Conservation (phyloP, 2,797 vertebrate genomes). For the Molothrus ater region DNA sequence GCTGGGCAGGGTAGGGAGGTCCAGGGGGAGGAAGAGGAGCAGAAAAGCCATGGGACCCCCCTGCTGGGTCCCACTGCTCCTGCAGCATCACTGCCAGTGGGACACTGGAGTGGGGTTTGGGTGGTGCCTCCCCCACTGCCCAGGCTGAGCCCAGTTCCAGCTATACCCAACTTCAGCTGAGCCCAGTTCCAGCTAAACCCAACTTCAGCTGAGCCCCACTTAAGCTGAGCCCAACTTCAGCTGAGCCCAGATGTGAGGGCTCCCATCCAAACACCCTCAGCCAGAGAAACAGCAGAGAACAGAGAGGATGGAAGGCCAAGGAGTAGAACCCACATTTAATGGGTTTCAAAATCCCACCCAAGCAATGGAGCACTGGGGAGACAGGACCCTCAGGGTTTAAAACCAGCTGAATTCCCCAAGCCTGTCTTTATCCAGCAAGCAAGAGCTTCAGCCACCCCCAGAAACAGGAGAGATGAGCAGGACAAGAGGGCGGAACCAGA, state of each 20-base stretch:
- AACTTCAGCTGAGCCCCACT: background rate
- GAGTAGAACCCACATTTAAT: background rate
- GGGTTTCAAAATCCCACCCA: background rate
- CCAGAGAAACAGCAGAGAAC: background rate
- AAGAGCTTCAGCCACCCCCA: background rate
- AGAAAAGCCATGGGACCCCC: background rate
- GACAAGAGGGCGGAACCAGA: background rate
- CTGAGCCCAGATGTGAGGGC: background rate
- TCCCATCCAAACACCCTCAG: background rate
- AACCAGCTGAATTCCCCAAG: background rate
- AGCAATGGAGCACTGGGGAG: background rate
- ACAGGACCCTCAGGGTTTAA: background rate
- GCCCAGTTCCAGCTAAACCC: background rate
- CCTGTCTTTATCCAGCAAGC: background rate
- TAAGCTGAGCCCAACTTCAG: background rate
- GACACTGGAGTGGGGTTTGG: background rate
- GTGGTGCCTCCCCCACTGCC: background rate
- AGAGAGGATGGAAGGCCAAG: background rate
- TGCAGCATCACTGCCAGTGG: background rate
- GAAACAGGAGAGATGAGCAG: background rate
- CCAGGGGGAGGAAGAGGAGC: background rate
- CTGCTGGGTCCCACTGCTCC: background rate
- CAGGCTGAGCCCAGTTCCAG: background rate
- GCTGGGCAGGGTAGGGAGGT: background rate
- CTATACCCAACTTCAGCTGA: background rate